Percentiles rank a stretch among this genome's conserved stretches.
These are phyloP conservation scores for Hyphantria cunea DNA, from an alignment of 1,140 invertebrate species.

Conservation along the genomic window DNA sequence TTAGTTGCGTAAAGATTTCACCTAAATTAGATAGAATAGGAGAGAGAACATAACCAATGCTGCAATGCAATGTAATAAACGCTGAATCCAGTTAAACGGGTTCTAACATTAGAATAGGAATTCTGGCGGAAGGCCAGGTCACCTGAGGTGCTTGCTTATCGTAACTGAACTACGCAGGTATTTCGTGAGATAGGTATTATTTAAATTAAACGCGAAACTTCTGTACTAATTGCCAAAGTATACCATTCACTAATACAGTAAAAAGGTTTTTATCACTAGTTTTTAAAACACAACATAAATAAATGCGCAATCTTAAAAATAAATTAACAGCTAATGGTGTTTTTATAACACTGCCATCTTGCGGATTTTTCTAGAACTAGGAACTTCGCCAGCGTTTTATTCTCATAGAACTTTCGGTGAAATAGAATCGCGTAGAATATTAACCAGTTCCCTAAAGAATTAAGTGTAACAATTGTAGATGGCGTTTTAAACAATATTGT, in stretches of 20 bases:
- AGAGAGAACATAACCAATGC: conserved; percentile 4
- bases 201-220: background rate
- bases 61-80: conserved; percentile 26
- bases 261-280: too few relatives aligned
- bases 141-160: conserved; percentile 19
- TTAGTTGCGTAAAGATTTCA: too few relatives aligned
- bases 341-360: conserved; percentile 1
- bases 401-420: background rate
- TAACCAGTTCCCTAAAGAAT: background rate
- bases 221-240: background rate
- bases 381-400: background rate
- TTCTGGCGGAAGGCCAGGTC: conserved; percentile 57
- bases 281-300: too few relatives aligned
- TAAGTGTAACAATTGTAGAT: conserved; percentile 25
- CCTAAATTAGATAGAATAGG: too few relatives aligned
- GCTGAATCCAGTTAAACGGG: conserved; percentile 45
- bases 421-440: too few relatives aligned
- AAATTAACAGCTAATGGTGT: too few relatives aligned
- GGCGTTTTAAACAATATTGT: conserved; percentile 30
- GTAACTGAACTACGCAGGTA: background rate
- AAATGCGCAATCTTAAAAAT: too few relatives aligned
- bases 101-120: conserved; percentile 53
- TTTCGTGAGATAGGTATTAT: background rate
- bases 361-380: background rate
- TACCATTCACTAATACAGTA: too few relatives aligned